Conservation (phyloP, 2,113 vertebrate species). For the Chamaetylas fuelleborni region DNA sequence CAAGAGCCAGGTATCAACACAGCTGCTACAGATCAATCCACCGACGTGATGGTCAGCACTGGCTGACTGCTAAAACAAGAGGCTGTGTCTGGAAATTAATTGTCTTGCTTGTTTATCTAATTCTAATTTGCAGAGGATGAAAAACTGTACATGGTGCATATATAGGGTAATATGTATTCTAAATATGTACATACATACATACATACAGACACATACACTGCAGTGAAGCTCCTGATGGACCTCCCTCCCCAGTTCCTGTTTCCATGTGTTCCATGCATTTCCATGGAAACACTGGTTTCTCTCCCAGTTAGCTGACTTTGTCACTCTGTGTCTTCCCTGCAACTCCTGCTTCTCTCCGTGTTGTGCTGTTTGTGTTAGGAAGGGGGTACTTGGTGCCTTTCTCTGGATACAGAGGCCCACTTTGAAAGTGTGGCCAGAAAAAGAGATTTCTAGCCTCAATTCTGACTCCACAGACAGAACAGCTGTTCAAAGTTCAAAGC, state of each 20-base stretch:
- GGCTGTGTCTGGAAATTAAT: background rate
- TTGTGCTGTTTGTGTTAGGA: background rate
- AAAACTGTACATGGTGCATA: background rate
- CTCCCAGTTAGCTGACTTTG: background rate
- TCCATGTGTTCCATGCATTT: background rate
- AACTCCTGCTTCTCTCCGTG: background rate
- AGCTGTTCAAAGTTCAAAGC: background rate
- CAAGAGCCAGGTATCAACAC: background rate
- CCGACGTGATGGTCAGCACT: background rate
- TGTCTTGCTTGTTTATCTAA: background rate
- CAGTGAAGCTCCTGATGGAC: background rate
- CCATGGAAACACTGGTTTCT: background rate
- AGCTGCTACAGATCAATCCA: rapidly evolving
- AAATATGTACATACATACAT: background rate
- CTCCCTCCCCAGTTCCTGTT: background rate
- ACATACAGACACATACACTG: too few relatives aligned
- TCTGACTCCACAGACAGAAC: background rate
- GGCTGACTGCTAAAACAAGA: background rate
- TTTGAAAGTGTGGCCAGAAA: background rate
- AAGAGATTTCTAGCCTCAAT: background rate
- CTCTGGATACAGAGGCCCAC: background rate
- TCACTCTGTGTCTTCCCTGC: too few relatives aligned
- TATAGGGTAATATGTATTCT: background rate
- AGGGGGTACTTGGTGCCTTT: background rate
- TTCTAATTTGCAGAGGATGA: background rate